Evolutionary conservation across 2,113 vertebrate genomes (phyloP).

Genomic region (Mandrillus leucophaeus): DNA sequence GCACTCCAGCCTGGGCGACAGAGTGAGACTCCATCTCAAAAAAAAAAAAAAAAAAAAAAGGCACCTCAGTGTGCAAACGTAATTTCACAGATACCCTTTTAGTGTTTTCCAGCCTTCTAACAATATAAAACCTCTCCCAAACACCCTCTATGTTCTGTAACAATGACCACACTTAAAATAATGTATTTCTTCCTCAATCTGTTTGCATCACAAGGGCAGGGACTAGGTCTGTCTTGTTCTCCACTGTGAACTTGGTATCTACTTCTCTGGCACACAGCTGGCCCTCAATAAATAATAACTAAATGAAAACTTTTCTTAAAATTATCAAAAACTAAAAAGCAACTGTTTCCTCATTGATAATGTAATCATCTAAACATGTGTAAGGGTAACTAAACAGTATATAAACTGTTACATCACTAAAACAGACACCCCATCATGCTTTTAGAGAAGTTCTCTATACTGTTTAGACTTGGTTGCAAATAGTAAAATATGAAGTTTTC

Average conservation of each 20-base stretch:
- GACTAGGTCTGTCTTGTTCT: background rate
- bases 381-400: background rate
- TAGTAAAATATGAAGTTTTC: background rate
- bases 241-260: background rate
- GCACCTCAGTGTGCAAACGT: background rate
- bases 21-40: no score
- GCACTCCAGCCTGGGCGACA: no score
- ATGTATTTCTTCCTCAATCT: background rate
- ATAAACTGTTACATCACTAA: background rate
- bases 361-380: background rate
- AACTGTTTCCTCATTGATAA: background rate
- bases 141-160: background rate
- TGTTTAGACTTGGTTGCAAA: background rate
- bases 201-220: background rate
- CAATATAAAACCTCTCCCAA: background rate
- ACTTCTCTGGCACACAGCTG: background rate
- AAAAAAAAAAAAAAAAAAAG: background rate
- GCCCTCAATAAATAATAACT: background rate
- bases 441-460: background rate
- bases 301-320: background rate
- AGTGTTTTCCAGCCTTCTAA: background rate
- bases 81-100: background rate
- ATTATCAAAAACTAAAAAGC: constrained; percentile 27
- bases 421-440: background rate
- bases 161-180: background rate